Evolutionary conservation across 2,113 vertebrate species (phyloP).

Genomic region (Acanthisitta chloris): DNA sequence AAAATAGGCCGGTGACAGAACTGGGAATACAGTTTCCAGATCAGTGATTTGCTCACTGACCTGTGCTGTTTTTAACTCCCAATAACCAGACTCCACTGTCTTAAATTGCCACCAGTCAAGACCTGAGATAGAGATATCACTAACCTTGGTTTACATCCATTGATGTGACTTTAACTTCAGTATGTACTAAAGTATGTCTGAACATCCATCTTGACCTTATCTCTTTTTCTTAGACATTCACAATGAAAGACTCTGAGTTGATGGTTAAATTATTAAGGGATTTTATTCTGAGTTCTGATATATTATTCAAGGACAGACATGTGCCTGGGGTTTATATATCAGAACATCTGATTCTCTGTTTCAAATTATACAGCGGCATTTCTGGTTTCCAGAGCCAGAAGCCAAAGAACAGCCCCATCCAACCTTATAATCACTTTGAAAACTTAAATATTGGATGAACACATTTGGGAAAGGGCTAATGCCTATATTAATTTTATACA

Average conservation of each 20-base stretch:
- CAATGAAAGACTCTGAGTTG: neutral
- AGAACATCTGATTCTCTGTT: neutral
- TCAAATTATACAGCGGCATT: neutral
- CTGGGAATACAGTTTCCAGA: neutral
- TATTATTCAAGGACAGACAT: constrained; percentile 9
- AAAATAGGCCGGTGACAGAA: neutral
- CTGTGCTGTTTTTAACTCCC: neutral
- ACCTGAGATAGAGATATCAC: neutral
- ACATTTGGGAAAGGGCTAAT: neutral
- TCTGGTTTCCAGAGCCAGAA: neutral
- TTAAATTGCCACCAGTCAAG: neutral
- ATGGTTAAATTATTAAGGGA: constrained; percentile 1
- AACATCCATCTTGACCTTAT: neutral
- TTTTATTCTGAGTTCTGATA: constrained; percentile 3
- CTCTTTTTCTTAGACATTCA: neutral
- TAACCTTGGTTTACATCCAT: neutral
- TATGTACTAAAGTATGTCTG: neutral
- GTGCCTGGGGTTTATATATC: neutral
- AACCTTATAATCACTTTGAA: constrained; percentile 24
- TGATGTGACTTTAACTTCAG: neutral
- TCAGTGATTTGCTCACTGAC: neutral
- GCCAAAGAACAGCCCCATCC: neutral
- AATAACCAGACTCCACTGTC: neutral
- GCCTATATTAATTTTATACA: neutral
- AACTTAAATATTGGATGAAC: constrained; percentile 33